phyloP scores from a whole-genome alignment of 2,797 vertebrate species.

The Gymnothorax reevesii region DNA sequence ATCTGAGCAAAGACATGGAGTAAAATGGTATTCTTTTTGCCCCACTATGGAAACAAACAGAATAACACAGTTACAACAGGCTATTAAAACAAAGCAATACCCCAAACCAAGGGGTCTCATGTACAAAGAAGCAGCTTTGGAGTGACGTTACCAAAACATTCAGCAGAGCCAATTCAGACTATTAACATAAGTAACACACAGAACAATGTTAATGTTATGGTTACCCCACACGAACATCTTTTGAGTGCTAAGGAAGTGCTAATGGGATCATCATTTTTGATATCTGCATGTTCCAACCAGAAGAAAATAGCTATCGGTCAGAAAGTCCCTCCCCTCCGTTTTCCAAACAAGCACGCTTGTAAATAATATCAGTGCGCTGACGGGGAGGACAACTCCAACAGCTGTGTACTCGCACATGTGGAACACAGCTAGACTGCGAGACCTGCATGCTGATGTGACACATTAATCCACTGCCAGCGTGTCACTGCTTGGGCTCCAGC shows the following conservation, averaged over 20 bases:
- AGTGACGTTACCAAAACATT: background rate
- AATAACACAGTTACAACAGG: background rate
- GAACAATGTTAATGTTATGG: constrained; percentile 48
- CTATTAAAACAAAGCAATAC: background rate
- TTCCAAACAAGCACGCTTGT: background rate
- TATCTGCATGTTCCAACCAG: constrained; percentile 55
- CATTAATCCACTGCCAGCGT: background rate
- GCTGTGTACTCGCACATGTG: background rate
- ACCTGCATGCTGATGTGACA: background rate
- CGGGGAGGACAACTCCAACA: background rate
- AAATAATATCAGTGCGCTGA: background rate
- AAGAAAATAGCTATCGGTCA: background rate
- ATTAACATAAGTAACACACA: too few relatives aligned
- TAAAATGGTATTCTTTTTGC: background rate
- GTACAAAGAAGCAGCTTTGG: background rate
- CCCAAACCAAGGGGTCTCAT: background rate
- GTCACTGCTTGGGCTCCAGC: background rate
- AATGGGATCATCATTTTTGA: constrained; percentile 60
- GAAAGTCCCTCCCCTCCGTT: background rate
- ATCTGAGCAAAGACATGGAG: background rate
- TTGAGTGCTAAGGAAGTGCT: constrained; percentile 50
- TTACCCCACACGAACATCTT: constrained; percentile 34
- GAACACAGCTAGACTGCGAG: background rate
- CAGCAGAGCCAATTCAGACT: background rate
- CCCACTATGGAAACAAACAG: background rate